Evolutionary conservation across 2,888 invertebrate genomes (phyloP).

Genomic region (Baccha elongata): DNA sequence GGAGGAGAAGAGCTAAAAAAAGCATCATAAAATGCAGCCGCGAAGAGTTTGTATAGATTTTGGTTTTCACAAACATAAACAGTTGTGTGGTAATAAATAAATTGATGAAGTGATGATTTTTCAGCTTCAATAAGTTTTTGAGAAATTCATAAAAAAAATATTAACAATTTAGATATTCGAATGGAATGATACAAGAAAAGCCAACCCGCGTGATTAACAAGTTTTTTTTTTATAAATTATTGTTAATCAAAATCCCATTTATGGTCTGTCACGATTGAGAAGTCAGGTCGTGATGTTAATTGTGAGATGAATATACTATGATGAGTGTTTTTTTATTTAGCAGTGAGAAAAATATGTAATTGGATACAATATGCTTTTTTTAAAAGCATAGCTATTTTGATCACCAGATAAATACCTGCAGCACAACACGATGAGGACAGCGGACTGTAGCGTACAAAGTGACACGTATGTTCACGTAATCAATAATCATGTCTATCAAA

Average conservation of each 20-base stretch:
- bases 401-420: too few species aligned
- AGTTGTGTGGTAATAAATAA: constrained; percentile 53
- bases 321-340: too few species aligned
- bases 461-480: too few species aligned
- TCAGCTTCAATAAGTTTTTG: constrained; percentile 41
- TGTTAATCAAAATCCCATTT: not conserved
- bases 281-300: too few species aligned
- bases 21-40: constrained; percentile 46
- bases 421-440: too few species aligned
- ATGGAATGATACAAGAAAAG: not conserved
- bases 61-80: constrained; percentile 34
- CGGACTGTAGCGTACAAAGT: too few species aligned
- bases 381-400: too few species aligned
- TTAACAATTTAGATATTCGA: not conserved
- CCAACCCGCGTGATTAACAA: not conserved
- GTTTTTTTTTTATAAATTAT: not conserved
- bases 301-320: too few species aligned
- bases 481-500: too few species aligned
- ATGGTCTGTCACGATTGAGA: not conserved
- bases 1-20: not conserved
- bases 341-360: too few species aligned
- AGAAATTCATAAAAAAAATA: constrained; percentile 29
- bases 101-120: constrained; percentile 67
- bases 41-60: constrained; percentile 50
- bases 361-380: too few species aligned